Conservation (phyloP, 1,140 invertebrate genomes). For the Drosophila pandora region DNA sequence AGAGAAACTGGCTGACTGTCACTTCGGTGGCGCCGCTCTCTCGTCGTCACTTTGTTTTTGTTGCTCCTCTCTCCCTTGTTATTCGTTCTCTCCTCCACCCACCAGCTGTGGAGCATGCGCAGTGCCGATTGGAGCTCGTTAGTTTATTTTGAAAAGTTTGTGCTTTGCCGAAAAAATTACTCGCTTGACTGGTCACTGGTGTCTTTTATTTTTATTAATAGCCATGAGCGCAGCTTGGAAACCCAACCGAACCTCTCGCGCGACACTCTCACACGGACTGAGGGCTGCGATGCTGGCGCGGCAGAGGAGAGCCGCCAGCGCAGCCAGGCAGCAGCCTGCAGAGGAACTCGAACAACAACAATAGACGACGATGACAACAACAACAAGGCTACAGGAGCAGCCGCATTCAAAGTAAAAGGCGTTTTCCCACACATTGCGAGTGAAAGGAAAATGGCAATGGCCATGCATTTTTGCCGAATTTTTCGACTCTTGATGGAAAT, state of each 20-base stretch:
- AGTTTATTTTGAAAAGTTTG: constrained; percentile 40
- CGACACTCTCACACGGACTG: constrained; percentile 53
- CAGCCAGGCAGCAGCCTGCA: constrained; percentile 5
- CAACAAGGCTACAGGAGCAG: constrained; percentile 23
- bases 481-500: constrained; percentile 25
- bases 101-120: constrained; percentile 55
- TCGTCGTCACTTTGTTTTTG: constrained; percentile 12
- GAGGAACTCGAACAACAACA: constrained; percentile 9
- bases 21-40: constrained; percentile 23
- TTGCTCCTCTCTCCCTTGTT: constrained; percentile 1
- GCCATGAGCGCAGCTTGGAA: constrained; percentile 58
- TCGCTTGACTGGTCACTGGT: constrained; percentile 52
- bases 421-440: constrained; percentile 62
- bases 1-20: constrained; percentile 65
- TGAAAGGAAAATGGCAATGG: constrained; percentile 65
- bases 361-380: constrained; percentile 22
- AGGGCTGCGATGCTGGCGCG: constrained; percentile 21
- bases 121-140: constrained; percentile 34
- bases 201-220: constrained; percentile 66
- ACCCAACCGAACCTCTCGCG: constrained; percentile 17
- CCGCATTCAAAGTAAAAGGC: constrained; percentile 68
- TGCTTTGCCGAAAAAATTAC: constrained; percentile 22
- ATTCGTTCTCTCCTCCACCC: constrained; percentile 38
- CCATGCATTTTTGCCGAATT: constrained; percentile 20
- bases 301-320: constrained; percentile 30